Evolutionary conservation across 2,113 vertebrate species (phyloP).

Genomic region (Sigmodon hispidus): DNA sequence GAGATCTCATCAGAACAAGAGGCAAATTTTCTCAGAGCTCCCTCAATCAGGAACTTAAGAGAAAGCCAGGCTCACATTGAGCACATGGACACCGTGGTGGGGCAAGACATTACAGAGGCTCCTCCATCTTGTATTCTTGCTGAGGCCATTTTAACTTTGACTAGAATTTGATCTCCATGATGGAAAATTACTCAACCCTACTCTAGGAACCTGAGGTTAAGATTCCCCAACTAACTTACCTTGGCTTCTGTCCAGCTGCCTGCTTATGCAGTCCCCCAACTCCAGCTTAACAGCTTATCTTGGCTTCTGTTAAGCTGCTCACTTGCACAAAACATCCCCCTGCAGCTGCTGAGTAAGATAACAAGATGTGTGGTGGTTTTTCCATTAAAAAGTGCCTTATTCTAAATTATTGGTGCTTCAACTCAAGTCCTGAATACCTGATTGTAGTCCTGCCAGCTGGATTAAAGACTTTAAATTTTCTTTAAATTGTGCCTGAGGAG

Average conservation of each 20-base stretch:
- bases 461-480: not conserved
- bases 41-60: not conserved
- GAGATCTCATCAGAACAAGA: not conserved
- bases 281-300: not conserved
- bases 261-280: not conserved
- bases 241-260: not conserved
- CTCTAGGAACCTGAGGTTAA: not conserved
- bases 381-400: not conserved
- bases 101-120: not conserved
- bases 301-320: not conserved
- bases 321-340: not conserved
- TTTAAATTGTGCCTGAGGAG: not conserved
- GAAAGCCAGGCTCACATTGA: not conserved
- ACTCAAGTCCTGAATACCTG: not conserved
- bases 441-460: not conserved
- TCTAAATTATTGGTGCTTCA: not conserved
- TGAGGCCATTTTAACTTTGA: not conserved
- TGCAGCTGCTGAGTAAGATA: not conserved
- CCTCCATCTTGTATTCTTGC: not conserved
- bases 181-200: not conserved
- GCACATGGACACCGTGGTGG: no score
- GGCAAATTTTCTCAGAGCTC: not conserved
- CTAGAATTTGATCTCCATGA: not conserved
- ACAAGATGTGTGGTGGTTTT: not conserved
- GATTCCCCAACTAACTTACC: not conserved